These are phyloP conservation scores for Melieria picta DNA, from an alignment of 2,888 invertebrate genomes.

Conservation along the genomic window DNA sequence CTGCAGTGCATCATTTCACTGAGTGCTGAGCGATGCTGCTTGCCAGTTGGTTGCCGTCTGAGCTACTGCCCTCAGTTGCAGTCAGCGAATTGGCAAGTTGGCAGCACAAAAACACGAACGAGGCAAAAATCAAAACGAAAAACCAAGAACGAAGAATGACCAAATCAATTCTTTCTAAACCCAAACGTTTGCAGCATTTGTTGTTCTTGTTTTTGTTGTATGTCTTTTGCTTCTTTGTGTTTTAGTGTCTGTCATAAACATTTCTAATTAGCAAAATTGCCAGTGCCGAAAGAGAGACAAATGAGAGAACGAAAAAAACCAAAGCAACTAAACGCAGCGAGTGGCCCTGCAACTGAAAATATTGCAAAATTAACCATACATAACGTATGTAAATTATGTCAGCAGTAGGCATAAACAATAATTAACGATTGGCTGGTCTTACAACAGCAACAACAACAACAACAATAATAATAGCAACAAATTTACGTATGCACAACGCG, in stretches of 20 bases:
- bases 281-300: too few species aligned
- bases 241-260: too few species aligned
- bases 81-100: background rate
- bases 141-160: background rate
- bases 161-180: slow-evolving; percentile 13
- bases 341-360: too few species aligned
- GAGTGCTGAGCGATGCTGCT: background rate
- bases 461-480: background rate
- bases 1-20: background rate
- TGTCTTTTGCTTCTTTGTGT: too few species aligned
- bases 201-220: too few species aligned
- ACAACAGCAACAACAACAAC: slow-evolving; percentile 2
- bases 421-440: slow-evolving; percentile 13
- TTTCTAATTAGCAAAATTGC: too few species aligned
- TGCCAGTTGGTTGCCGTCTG: background rate
- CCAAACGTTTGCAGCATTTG: too few species aligned
- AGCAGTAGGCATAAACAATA: slow-evolving; percentile 20
- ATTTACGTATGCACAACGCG: too few species aligned
- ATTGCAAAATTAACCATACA: too few species aligned
- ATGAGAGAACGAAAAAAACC: too few species aligned
- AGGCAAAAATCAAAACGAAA: background rate
- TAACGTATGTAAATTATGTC: slow-evolving; percentile 21
- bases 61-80: slow-evolving; percentile 5
- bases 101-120: background rate
- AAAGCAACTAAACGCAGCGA: too few species aligned